A percentile compares a stretch with the other conserved stretches of the same genome.
Evolutionary conservation across 2,797 vertebrate genomes (phyloP).

Genomic region (Rhinella marina): DNA sequence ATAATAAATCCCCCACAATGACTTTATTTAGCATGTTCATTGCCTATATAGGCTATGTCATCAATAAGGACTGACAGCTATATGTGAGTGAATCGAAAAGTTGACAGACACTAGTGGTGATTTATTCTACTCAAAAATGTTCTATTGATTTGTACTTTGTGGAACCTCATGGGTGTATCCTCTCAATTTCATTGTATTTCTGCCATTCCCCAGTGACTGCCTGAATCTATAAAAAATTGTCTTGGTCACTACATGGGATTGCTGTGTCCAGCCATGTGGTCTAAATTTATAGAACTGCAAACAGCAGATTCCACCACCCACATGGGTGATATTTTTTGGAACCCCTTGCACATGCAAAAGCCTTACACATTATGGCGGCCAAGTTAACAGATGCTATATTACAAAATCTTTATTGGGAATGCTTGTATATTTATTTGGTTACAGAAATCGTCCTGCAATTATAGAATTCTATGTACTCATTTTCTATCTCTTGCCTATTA

Average conservation of each 20-base stretch:
- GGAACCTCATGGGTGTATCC: too few species aligned
- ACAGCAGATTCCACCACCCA: background rate
- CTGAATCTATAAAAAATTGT: background rate
- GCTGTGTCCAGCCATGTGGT: background rate
- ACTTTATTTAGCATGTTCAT: too few species aligned
- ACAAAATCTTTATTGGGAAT: background rate
- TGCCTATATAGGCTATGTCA: too few species aligned
- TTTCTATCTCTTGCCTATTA: background rate
- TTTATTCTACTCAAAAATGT: too few species aligned
- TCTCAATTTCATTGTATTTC: background rate
- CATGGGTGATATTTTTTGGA: background rate
- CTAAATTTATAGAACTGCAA: background rate
- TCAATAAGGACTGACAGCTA: too few species aligned
- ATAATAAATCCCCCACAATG: too few species aligned
- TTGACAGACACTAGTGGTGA: too few species aligned
- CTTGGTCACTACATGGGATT: background rate
- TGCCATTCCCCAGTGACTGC: background rate
- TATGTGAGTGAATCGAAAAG: too few species aligned
- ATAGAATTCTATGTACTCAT: background rate
- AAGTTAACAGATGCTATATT: background rate
- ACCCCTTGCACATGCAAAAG: background rate
- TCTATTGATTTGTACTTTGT: too few species aligned
- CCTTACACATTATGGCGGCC: background rate
- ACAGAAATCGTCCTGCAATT: background rate
- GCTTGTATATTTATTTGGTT: background rate